A percentile compares a stretch with the other conserved stretches of the same genome.
Evolutionary conservation across 2,888 invertebrate genomes (phyloP).

Genomic region (Nomada hirtipes): DNA sequence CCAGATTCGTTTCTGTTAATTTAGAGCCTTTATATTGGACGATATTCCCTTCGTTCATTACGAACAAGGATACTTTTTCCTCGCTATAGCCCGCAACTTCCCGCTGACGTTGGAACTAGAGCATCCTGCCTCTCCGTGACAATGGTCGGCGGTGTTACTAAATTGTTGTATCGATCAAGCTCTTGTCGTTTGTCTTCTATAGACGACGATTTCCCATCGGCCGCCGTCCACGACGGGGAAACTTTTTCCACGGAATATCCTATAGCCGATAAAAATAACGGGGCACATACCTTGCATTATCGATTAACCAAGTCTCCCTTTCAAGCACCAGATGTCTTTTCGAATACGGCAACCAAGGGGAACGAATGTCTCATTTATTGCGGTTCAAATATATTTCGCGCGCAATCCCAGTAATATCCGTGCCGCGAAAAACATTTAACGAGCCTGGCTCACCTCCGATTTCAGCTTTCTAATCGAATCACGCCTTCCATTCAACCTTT

Average conservation of each 20-base stretch:
- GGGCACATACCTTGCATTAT: too few species aligned
- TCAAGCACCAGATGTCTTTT: too few species aligned
- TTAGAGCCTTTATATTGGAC: too few species aligned
- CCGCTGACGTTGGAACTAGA: conserved; percentile 19
- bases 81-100: background rate
- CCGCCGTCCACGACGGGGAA: too few species aligned
- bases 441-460: background rate
- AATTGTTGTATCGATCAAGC: conserved; percentile 13
- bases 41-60: background rate
- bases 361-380: background rate
- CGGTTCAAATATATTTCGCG: too few species aligned
- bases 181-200: background rate
- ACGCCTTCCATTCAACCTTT: conserved; percentile 1
- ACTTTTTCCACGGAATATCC: too few species aligned
- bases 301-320: too few species aligned
- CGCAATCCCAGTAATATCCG: background rate
- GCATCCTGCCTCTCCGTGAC: conserved; percentile 18
- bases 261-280: too few species aligned
- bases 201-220: background rate
- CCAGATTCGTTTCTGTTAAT: too few species aligned
- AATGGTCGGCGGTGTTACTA: conserved; percentile 4
- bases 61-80: conserved; percentile 8
- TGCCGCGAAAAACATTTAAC: background rate
- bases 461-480: conserved; percentile 38
- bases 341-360: background rate